Conservation (phyloP, 2,113 vertebrate genomes). For the Aptenodytes forsteri region DNA sequence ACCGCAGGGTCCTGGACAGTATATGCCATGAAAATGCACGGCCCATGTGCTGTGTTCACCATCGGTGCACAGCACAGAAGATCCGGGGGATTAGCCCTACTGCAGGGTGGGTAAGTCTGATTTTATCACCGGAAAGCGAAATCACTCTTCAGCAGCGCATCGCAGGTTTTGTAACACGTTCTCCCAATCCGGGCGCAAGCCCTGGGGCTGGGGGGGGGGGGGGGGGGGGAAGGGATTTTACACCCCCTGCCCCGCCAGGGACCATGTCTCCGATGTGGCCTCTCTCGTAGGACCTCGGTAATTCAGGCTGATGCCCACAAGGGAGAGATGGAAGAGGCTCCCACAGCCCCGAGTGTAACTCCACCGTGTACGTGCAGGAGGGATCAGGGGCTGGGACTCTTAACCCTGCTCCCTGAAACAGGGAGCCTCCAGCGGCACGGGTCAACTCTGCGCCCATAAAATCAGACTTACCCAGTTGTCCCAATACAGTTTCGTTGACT, state of each 20-base stretch:
- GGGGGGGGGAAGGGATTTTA: background rate
- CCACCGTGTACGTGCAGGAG: background rate
- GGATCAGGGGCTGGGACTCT: background rate
- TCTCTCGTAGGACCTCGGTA: background rate
- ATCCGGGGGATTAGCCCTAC: accelerated
- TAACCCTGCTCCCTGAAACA: background rate
- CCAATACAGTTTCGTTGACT: conserved; percentile 87
- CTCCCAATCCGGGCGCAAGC: background rate
- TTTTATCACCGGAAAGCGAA: background rate
- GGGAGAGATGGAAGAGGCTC: background rate
- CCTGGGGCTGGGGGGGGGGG: background rate
- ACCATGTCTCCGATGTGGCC: background rate
- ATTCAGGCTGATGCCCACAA: background rate
- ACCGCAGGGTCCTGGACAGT: accelerated
- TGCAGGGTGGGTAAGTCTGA: conserved; percentile 39
- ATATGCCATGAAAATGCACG: accelerated
- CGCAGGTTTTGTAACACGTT: background rate
- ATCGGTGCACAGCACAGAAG: accelerated
- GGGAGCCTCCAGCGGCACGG: background rate
- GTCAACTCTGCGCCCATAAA: background rate
- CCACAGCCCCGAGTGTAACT: background rate
- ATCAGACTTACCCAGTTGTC: conserved; percentile 88
- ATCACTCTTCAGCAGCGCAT: background rate
- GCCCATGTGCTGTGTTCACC: accelerated
- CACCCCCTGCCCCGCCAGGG: background rate